Percentiles rank a stretch among this genome's conserved stretches.
These are phyloP conservation scores for Scomberomorus guttatus DNA, from an alignment of 2,797 vertebrate species.

Conservation along the genomic window DNA sequence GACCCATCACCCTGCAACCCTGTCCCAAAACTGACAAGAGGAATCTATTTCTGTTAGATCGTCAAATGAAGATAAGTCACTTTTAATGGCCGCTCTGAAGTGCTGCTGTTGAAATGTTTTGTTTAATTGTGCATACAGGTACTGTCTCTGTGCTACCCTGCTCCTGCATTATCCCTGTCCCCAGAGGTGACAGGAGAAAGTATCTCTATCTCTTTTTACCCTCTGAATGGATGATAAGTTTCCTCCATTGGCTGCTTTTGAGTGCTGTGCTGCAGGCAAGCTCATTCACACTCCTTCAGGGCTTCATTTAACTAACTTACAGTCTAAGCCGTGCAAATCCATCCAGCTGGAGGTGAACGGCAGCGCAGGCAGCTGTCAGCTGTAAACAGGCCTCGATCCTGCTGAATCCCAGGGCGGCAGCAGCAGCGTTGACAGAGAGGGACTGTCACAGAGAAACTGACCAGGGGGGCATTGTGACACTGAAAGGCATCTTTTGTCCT, in stretches of 20 bases:
- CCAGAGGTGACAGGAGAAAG: constrained; percentile 64
- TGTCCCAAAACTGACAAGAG: constrained; percentile 35
- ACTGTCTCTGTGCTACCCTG: not conserved
- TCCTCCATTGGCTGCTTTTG: constrained; percentile 56
- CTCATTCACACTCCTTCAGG: constrained; percentile 71
- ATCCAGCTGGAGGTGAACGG: constrained; percentile 76
- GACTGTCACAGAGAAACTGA: constrained; percentile 30
- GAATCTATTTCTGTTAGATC: constrained; percentile 43
- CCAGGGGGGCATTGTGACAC: constrained; percentile 40
- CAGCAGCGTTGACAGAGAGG: constrained; percentile 38
- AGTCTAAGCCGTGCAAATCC: constrained; percentile 74
- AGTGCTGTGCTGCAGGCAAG: constrained; percentile 61
- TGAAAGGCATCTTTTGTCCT: constrained; percentile 17
- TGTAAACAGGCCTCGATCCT: constrained; percentile 60
- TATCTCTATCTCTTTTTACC: constrained; percentile 53
- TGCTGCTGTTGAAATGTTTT: constrained; percentile 31
- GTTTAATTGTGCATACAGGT: constrained; percentile 50
- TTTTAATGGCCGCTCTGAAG: constrained; percentile 34
- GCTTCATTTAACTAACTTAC: constrained; percentile 81
- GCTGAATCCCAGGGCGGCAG: constrained; percentile 53
- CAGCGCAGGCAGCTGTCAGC: constrained; percentile 71
- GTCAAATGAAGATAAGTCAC: constrained; percentile 12
- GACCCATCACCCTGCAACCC: constrained; percentile 21
- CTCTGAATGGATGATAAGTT: constrained; percentile 58
- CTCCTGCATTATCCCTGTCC: constrained; percentile 38